Conservation (phyloP, 2,888 invertebrate species). For the Rotaria socialis region DNA sequence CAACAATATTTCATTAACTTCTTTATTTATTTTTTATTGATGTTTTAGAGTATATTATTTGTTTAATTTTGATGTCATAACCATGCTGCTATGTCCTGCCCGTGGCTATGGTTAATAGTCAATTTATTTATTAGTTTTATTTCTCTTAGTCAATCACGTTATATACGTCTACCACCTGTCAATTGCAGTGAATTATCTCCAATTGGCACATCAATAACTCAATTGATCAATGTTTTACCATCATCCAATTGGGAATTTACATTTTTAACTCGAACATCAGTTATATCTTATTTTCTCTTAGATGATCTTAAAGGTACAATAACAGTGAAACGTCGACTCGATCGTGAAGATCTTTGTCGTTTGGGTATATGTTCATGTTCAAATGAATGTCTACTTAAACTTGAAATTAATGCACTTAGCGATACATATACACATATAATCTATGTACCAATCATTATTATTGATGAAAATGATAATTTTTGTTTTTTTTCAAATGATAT, state of each 20-base stretch:
- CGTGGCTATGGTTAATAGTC: conserved; percentile 32
- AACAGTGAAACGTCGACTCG: conserved; percentile 47
- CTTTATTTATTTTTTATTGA: background rate
- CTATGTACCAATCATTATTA: background rate
- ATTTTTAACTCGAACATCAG: conserved; percentile 10
- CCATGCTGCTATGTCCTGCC: conserved; percentile 26
- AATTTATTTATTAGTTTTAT: background rate
- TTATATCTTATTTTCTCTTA: conserved; percentile 3
- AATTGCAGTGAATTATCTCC: conserved; percentile 37
- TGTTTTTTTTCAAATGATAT: conserved; percentile 22
- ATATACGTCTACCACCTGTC: conserved; percentile 32
- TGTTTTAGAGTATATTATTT: background rate
- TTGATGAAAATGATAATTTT: conserved; percentile 36
- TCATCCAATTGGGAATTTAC: conserved; percentile 7
- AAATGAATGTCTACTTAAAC: conserved; percentile 1
- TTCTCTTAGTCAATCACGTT: background rate
- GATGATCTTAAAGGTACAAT: conserved; percentile 37
- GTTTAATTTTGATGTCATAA: background rate
- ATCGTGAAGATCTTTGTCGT: conserved; percentile 47
- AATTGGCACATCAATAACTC: background rate
- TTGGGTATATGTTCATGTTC: conserved; percentile 21
- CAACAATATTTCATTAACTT: background rate
- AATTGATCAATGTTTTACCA: background rate
- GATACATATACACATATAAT: conserved; percentile 8
- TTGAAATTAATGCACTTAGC: background rate